Evolutionary conservation across 2,113 vertebrate species (phyloP).

Genomic region (Corythornis vintsioides): DNA sequence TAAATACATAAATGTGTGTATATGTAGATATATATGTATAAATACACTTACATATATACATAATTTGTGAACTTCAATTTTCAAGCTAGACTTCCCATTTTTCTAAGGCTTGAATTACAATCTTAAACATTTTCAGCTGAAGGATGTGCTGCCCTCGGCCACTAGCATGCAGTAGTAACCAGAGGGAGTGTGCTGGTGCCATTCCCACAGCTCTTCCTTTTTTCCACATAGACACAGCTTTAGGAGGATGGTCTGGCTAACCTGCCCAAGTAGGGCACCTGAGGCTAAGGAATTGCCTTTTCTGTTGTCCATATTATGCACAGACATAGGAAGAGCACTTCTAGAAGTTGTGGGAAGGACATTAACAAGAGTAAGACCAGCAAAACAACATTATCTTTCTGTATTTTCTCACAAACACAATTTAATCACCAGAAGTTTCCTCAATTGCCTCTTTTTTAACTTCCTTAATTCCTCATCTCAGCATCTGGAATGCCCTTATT

Average conservation of each 20-base stretch:
- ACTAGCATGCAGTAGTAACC: neutral
- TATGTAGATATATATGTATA: neutral
- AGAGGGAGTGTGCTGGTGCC: fast-evolving
- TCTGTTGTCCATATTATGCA: neutral
- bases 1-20: neutral
- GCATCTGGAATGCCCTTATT: neutral
- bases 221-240: fast-evolving
- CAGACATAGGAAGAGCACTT: neutral
- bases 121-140: neutral
- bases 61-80: neutral
- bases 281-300: neutral
- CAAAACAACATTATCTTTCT: neutral
- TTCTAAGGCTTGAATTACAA: neutral
- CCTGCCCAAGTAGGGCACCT: neutral
- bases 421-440: neutral
- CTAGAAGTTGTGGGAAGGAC: neutral
- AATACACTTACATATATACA: neutral
- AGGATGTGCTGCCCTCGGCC: neutral
- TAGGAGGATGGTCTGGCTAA: neutral
- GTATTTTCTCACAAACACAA: neutral
- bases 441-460: neutral
- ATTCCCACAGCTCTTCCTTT: neutral
- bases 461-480: neutral
- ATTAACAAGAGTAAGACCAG: neutral
- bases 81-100: neutral